Conservation (phyloP, 2,888 invertebrate species). For the Archips crataeganus region DNA sequence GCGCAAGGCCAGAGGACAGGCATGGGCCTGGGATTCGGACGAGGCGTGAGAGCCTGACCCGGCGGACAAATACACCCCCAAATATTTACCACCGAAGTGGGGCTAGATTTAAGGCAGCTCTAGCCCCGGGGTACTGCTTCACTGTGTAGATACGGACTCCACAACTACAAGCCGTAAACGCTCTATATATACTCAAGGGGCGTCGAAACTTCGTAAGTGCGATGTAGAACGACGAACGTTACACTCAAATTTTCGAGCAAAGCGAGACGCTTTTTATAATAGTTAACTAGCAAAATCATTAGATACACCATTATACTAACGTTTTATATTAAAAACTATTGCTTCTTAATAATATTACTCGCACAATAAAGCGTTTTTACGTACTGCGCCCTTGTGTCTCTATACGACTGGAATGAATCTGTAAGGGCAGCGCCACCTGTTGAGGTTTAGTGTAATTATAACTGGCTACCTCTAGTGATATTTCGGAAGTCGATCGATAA, state of each 20-base stretch:
- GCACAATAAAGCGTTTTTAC: not conserved
- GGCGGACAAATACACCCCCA: slow-evolving; percentile 23
- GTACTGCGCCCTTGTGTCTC: not conserved
- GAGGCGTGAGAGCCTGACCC: slow-evolving; percentile 13
- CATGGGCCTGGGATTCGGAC: not conserved
- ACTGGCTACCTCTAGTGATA: not conserved
- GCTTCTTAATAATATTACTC: not conserved
- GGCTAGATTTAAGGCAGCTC: slow-evolving; percentile 14
- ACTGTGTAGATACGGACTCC: slow-evolving; percentile 36
- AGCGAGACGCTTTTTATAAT: too few relatives aligned
- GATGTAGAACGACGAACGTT: slow-evolving; percentile 16
- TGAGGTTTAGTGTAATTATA: not conserved
- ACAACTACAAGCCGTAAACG: rapidly evolving
- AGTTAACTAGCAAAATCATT: not conserved
- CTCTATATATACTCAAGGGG: slow-evolving; percentile 2
- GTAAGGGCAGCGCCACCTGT: slow-evolving; percentile 11
- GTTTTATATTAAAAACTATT: not conserved
- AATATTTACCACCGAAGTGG: slow-evolving; percentile 14
- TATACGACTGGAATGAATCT: not conserved
- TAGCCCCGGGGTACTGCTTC: slow-evolving; percentile 16
- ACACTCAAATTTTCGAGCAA: not conserved
- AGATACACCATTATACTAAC: not conserved
- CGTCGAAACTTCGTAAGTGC: slow-evolving; percentile 28
- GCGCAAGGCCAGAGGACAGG: slow-evolving; percentile 6
- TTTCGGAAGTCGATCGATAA: not conserved